Evolutionary conservation across 2,113 vertebrate species (phyloP), one percentile per base, ranked within the genome.

Genomic region (Trochalopteron elliotii): DNA sequence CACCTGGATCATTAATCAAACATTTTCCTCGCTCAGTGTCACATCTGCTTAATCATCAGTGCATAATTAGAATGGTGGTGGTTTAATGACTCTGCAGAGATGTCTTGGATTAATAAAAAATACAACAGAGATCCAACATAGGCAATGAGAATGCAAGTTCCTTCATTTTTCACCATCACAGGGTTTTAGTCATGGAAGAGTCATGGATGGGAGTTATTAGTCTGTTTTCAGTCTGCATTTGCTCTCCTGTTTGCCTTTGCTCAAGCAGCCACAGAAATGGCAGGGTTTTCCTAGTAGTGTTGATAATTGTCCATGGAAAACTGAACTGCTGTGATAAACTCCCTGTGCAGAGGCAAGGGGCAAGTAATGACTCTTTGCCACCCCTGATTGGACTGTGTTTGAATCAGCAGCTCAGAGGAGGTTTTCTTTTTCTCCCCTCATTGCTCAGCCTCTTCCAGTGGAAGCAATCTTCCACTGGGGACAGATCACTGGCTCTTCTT

Each of bases 1-100:
- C 64, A 92, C 79, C 85, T 94, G 88, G 56, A 88, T 95, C 31
- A 4, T 92, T 96, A 92, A 92, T 96, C 92, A 95, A 52, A 93
- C 79, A 52, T 89, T 84, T 90, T 93, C 30, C 40, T 80, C 3
- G 2, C 55, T 92, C 79, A 68, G 0, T 92, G 94, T 83, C 90
- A 86, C 68, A 90, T 93, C 90, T 95, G 83, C 88, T 92, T 94
- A 88, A 93, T 93, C 79, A 78, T 75, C 44, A 35, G 60, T 94
- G 86, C 72, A 78, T 94, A 94, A 96, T 92, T 96, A 93, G 86
- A 83, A 53, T 81, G 76, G 68, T 87, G 35, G 68, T 78, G 67
- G 63, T 90, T 83, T 95, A 94, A 93, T 78, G 87, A 95, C 68
- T 90, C 78, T 92, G 49, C 72, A 94, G 88, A 93, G 56, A 71